A percentile compares a stretch with the other conserved stretches of the same genome.
Evolutionary conservation across 2,113 vertebrate genomes (phyloP).

Genomic region (Oncorhynchus mykiss): DNA sequence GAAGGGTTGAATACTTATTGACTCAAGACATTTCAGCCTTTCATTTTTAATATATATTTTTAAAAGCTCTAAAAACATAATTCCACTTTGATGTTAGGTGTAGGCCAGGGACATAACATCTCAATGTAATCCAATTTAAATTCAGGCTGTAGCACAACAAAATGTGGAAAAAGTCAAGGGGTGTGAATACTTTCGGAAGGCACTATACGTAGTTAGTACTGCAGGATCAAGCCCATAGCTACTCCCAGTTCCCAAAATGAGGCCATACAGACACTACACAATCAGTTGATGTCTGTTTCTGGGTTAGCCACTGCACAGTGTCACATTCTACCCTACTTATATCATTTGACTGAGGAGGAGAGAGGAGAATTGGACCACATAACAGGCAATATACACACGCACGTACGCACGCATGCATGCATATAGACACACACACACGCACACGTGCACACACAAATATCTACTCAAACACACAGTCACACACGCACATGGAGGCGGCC

Average conservation of each 20-base stretch:
- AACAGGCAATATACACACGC: neutral
- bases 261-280: neutral
- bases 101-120: too few relatives aligned
- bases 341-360: constrained; percentile 6
- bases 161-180: too few relatives aligned
- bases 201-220: too few relatives aligned
- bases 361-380: constrained; percentile 17
- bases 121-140: too few relatives aligned
- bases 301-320: neutral
- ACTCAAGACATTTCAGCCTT: too few relatives aligned
- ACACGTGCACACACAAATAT: neutral
- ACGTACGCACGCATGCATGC: neutral
- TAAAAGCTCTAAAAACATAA: too few relatives aligned
- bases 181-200: too few relatives aligned
- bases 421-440: constrained; percentile 1
- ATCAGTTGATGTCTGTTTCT: constrained; percentile 5
- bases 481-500: neutral
- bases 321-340: constrained; percentile 8
- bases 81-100: too few relatives aligned
- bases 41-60: too few relatives aligned
- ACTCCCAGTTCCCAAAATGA: constrained; percentile 1
- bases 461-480: constrained; percentile 5
- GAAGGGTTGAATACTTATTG: too few relatives aligned
- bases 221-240: constrained; percentile 2
- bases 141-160: too few relatives aligned